Percentiles rank a stretch among this genome's conserved stretches.
phyloP scores from a whole-genome alignment of 2,888 invertebrate species.

The Lasioglossum villosulum region DNA sequence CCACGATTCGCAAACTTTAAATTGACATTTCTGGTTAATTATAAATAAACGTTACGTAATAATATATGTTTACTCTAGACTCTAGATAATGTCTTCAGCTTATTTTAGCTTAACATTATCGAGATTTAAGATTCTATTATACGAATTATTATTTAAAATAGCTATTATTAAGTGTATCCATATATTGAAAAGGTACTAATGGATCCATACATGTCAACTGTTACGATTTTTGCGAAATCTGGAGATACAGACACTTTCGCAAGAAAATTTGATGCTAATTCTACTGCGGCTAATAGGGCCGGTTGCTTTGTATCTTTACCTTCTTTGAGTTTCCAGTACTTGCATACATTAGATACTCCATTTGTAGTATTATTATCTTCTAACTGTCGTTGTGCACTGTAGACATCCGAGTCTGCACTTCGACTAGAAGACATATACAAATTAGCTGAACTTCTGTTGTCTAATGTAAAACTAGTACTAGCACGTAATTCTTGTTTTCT shows the following conservation, averaged over 20 bases:
- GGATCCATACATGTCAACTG: conserved; percentile 80
- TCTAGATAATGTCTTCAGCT: conserved; percentile 1
- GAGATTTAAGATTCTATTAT: conserved; percentile 13
- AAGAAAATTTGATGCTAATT: conserved; percentile 76
- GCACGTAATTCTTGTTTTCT: conserved; percentile 73
- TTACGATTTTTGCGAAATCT: conserved; percentile 81
- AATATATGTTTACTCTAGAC: conserved; percentile 10
- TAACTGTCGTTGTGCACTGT: conserved; percentile 16
- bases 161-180: conserved; percentile 50
- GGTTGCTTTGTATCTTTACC: conserved; percentile 71
- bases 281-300: conserved; percentile 76
- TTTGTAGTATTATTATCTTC: conserved; percentile 23
- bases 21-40: not conserved
- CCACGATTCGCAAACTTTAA: conserved; percentile 15
- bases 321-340: conserved; percentile 77
- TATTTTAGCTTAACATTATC: conserved; percentile 34
- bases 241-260: conserved; percentile 79
- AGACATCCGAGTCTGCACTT: conserved; percentile 58
- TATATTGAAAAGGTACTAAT: conserved; percentile 76
- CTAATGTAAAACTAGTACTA: conserved; percentile 68
- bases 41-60: conserved; percentile 11
- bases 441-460: conserved; percentile 59
- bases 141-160: conserved; percentile 16
- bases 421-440: conserved; percentile 61
- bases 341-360: conserved; percentile 22